Percentiles rank a stretch among this genome's conserved stretches.
phyloP scores from a whole-genome alignment of 1,140 invertebrate species.

The Cylas formicarius region DNA sequence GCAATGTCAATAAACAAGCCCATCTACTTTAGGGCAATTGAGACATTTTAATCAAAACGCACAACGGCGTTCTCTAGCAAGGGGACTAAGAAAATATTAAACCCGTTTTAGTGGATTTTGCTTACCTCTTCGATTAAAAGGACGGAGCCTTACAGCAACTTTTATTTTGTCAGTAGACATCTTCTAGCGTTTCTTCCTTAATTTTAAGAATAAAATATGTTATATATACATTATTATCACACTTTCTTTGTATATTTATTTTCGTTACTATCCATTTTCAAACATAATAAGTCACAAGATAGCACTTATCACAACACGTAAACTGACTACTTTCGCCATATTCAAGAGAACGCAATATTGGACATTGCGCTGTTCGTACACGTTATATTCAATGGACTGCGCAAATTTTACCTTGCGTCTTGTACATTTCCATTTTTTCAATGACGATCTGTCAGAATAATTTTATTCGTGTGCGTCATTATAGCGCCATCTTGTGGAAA shows the following conservation, averaged over 20 bases:
- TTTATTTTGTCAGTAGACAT: constrained; percentile 91
- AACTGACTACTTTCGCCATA: constrained; percentile 38
- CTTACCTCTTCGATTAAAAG: constrained; percentile 90
- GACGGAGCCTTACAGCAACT: constrained; percentile 91
- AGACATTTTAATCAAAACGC: too few species aligned
- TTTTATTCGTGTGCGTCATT: too few species aligned
- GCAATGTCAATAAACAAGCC: constrained; percentile 16
- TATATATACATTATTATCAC: constrained; percentile 40
- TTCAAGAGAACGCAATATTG: constrained; percentile 36
- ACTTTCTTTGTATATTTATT: constrained; percentile 36
- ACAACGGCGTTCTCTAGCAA: too few species aligned
- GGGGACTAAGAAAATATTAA: too few species aligned
- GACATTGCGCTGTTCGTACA: constrained; percentile 32
- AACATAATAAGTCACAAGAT: constrained; percentile 40
- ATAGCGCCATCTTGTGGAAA: too few species aligned
- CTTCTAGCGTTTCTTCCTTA: constrained; percentile 38
- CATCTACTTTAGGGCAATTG: too few species aligned
- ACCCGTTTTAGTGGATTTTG: constrained; percentile 1
- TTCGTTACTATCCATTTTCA: constrained; percentile 37
- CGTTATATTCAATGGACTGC: constrained; percentile 29
- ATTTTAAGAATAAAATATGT: constrained; percentile 29
- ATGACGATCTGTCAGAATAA: constrained; percentile 10
- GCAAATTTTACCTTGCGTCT: constrained; percentile 30
- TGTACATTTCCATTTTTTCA: constrained; percentile 16
- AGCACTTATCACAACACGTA: constrained; percentile 38